Evolutionary conservation across 2,888 invertebrate genomes (phyloP).

Genomic region (Drosophila kanekoi): DNA sequence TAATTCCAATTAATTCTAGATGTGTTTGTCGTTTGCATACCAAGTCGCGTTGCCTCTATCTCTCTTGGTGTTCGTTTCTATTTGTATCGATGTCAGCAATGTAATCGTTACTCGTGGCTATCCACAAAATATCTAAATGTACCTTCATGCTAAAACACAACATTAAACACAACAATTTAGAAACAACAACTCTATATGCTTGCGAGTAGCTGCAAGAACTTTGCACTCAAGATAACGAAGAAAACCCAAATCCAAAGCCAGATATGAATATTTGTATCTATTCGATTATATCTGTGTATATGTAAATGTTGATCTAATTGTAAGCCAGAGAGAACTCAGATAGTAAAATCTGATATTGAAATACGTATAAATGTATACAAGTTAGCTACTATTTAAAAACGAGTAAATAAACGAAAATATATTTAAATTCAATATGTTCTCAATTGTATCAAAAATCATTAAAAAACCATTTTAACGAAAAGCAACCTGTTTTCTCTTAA

Average conservation of each 20-base stretch:
- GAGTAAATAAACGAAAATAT: slow-evolving; percentile 58
- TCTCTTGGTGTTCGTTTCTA: slow-evolving; percentile 53
- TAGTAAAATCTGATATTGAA: slow-evolving; percentile 54
- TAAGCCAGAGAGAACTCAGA: slow-evolving; percentile 59
- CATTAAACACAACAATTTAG: slow-evolving; percentile 6
- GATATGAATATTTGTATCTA: slow-evolving; percentile 49
- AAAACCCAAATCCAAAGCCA: slow-evolving; percentile 33
- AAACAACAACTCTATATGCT: slow-evolving; percentile 30
- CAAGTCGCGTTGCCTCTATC: slow-evolving; percentile 43
- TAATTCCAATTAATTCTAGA: slow-evolving; percentile 42
- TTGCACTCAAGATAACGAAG: slow-evolving; percentile 23
- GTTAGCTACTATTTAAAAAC: slow-evolving; percentile 52
- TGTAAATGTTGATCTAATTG: slow-evolving; percentile 77
- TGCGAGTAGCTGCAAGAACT: slow-evolving; percentile 36
- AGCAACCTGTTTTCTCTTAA: neutral
- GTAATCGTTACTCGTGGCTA: slow-evolving; percentile 38
- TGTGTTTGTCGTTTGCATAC: slow-evolving; percentile 50
- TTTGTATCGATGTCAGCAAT: slow-evolving; percentile 44
- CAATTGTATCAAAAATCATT: slow-evolving; percentile 69
- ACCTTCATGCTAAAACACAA: slow-evolving; percentile 43
- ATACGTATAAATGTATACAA: slow-evolving; percentile 53
- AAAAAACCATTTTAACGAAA: slow-evolving; percentile 36
- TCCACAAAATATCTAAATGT: slow-evolving; percentile 55
- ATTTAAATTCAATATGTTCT: slow-evolving; percentile 72
- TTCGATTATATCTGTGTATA: slow-evolving; percentile 65